These are phyloP conservation scores for Polypterus senegalus DNA, from an alignment of 2,113 vertebrate species.

Conservation along the genomic window DNA sequence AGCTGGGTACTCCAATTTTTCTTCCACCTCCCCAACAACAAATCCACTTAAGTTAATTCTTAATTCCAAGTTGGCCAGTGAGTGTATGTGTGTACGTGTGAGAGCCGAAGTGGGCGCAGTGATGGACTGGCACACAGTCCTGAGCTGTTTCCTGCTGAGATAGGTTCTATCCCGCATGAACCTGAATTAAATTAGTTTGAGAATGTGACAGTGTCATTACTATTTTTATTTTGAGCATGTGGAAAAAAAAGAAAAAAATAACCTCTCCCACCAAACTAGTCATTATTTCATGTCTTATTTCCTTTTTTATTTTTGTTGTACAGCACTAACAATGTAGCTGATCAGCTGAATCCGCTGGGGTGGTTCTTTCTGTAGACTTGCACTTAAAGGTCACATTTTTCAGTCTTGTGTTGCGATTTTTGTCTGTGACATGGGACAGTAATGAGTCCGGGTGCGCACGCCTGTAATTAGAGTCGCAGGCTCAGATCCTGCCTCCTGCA, in stretches of 20 bases:
- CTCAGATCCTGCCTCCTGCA: background rate
- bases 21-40: no score
- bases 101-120: no score
- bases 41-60: no score
- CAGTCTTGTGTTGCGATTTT: background rate
- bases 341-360: background rate
- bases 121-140: no score
- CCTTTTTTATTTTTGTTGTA: background rate
- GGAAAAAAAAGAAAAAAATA: background rate
- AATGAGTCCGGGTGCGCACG: background rate
- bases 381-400: slow-evolving; percentile 5
- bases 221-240: background rate
- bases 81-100: no score
- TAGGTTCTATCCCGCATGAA: no score
- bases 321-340: background rate
- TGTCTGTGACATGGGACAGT: background rate
- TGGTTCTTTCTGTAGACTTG: background rate
- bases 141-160: no score
- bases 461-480: background rate
- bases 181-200: no score
- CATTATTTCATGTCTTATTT: background rate
- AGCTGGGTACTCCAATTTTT: no score
- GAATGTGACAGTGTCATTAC: background rate
- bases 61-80: no score
- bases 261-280: background rate